phyloP scores from a whole-genome alignment of 2,888 invertebrate genomes.

The Ligdia adustata region DNA sequence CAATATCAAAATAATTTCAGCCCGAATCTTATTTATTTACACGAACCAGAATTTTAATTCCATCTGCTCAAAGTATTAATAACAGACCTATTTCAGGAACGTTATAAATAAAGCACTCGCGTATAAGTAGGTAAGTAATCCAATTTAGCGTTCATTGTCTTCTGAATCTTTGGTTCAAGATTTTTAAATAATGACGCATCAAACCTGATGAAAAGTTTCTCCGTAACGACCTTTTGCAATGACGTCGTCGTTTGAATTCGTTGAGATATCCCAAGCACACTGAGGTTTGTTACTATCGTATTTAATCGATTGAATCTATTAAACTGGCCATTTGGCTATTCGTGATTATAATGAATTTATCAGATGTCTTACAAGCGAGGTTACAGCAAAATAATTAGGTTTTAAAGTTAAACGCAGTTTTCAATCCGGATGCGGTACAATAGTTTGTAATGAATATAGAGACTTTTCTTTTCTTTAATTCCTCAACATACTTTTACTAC shows the following conservation, averaged over 20 bases:
- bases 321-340: conserved; percentile 8
- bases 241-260: conserved; percentile 5
- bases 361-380: conserved; percentile 10
- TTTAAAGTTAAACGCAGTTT: conserved; percentile 7
- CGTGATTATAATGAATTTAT: conserved; percentile 17
- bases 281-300: conserved; percentile 10
- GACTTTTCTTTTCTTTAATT: not conserved
- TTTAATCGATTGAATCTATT: conserved; percentile 6
- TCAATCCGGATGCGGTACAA: no score
- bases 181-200: conserved; percentile 8
- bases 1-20: not conserved
- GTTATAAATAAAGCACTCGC: conserved; percentile 19
- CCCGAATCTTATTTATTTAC: conserved; percentile 10
- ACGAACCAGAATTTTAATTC: conserved; percentile 12
- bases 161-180: conserved; percentile 1
- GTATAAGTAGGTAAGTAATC: conserved; percentile 1
- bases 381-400: not conserved
- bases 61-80: conserved; percentile 11
- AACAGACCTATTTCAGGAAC: conserved; percentile 12
- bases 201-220: not conserved
- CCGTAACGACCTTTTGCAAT: not conserved
- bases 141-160: conserved; percentile 22
- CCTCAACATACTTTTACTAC: no score
- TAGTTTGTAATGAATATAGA: no score
- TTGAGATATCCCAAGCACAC: conserved; percentile 8